Base-by-base conservation (phyloP, 2,113 vertebrate species). In the Perognathus longimembris region DNA sequence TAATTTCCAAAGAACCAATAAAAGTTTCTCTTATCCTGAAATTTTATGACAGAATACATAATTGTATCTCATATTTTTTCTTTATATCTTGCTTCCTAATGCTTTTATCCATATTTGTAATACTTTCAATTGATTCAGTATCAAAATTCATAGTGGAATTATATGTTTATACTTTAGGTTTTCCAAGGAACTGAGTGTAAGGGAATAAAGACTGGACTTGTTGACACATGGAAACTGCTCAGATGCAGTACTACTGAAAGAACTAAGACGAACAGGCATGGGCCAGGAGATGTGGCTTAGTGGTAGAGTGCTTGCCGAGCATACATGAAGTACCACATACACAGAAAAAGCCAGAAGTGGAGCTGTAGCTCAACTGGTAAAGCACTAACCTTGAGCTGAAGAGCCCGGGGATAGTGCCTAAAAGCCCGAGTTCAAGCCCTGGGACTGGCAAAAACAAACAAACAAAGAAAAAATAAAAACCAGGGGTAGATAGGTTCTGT, bases 41-140 rank as follows among this genome's bases (percentile, higher is more conserved):
- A 67, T 61, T 82, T 90, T 73, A 88, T 38, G 34, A 90, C 59
- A 75, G 78, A 77, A 92, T 70, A 66, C 38, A 73, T 89, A 40
- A 59, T 30, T 74, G 24, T 80, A 30, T 59, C 54, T 50, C 26
- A 30, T 6, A 4, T 64, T 63, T 1, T 32, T 85, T 71, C 66
- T 57, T 76, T 80, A 3, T 61, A 11, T 45, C 32, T 81, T 81
- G 66, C 45, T 54, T 92, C 67, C 38, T 59, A n/a, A 21, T 36
- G 36, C 28, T 77, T 75, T 42, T 38, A 77, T 70, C 50, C 24
- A 12, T 10, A 20, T 64, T 24, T 40, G 1, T 73, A 61, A 12
- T 54, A 59, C 6, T 71, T 32, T 80, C n/a, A 26, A 20, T 40
- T 50, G 38, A 42, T 85, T 87, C 4, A 36, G 21, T 45, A 45